A percentile compares a stretch with the other conserved stretches of the same genome.
Evolutionary conservation across 2,797 vertebrate species (phyloP).

Genomic region (Prunella strophiata): DNA sequence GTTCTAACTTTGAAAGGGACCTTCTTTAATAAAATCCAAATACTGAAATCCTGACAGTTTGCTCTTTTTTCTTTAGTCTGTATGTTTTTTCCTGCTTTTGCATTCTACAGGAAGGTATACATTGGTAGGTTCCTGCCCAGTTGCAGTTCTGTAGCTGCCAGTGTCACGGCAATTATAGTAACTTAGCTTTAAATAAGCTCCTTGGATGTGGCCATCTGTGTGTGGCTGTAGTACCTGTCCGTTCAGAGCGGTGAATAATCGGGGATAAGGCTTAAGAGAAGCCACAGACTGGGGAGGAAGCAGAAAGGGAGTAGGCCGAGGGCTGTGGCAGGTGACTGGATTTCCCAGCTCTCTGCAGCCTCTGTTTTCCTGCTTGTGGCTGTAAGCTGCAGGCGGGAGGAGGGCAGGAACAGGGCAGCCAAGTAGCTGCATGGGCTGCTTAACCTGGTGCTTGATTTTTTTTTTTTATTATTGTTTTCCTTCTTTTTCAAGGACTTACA

Average conservation of each 20-base stretch:
- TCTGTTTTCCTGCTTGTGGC: not conserved
- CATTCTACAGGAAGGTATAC: not conserved
- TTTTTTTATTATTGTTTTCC: not conserved
- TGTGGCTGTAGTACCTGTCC: constrained; percentile 62
- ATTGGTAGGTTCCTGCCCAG: not conserved
- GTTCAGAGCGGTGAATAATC: constrained; percentile 81
- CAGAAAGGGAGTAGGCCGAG: constrained; percentile 24
- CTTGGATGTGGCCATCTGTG: constrained; percentile 78
- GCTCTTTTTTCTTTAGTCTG: not conserved
- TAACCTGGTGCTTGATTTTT: not conserved
- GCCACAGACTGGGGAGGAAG: constrained; percentile 26
- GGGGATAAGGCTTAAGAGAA: constrained; percentile 87
- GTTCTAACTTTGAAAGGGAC: not conserved
- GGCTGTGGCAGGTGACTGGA: not conserved
- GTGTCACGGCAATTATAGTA: not conserved
- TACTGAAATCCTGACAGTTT: rapidly evolving
- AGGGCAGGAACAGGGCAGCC: not conserved
- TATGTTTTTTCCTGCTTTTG: not conserved
- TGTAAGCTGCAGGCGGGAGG: not conserved
- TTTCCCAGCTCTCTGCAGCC: not conserved
- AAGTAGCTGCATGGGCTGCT: not conserved
- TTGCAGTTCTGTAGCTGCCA: not conserved
- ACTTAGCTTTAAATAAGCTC: constrained; percentile 61
- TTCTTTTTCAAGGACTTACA: not conserved
- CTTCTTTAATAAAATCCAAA: not conserved